Evolutionary conservation across 2,888 invertebrate species (phyloP), one percentile per base, ranked within the genome.

Genomic region (Phytoseiulus persimilis): DNA sequence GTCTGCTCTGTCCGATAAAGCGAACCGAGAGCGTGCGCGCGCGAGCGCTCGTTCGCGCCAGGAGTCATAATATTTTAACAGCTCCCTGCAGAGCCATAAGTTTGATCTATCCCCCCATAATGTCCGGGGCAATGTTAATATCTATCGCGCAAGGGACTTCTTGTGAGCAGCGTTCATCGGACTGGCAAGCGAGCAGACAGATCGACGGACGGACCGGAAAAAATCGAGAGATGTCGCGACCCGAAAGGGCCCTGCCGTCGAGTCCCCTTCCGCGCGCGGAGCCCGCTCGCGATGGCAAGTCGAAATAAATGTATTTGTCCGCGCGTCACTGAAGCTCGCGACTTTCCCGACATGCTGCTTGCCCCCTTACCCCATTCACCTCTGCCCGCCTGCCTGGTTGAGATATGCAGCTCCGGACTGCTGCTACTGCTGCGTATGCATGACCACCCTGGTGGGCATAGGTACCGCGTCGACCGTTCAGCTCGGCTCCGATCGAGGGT

Each of bases 241-340:
- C 65, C 18, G 65, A 65, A 65, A 65, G 65, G 65, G 65, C 65
- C 65, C 65, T 65, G 1, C 65, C 65, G 65, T 65, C 65, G 65
- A 65, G 65, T 18, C 28, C 65, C 18, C 65, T 65, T 28, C 18
- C 9, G 65, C 18, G 65, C 46, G 9, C 6, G 14, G 46, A 46
- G 46, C 14, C 14, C 46, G 14, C 46, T 6, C 14, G 46, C 65
- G 65, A 65, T 23, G 39, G 39, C 3, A 39, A 3, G 39, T 84
- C 84, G 87, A 87, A 87, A 87, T 87, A 39, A 87, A 87, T 87
- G 87, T 87, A 33, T 87, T 87, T 87, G 87, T 87, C 87, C 87
- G 87, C 87, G 87, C 87, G 39, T 87, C 87, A 45, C 87, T 87
- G 87, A 18, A 6, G 65, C 65, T 65, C 65, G 9, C 46, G 46